Conservation (phyloP, 2,888 invertebrate species). For the Trachelus stipa region DNA sequence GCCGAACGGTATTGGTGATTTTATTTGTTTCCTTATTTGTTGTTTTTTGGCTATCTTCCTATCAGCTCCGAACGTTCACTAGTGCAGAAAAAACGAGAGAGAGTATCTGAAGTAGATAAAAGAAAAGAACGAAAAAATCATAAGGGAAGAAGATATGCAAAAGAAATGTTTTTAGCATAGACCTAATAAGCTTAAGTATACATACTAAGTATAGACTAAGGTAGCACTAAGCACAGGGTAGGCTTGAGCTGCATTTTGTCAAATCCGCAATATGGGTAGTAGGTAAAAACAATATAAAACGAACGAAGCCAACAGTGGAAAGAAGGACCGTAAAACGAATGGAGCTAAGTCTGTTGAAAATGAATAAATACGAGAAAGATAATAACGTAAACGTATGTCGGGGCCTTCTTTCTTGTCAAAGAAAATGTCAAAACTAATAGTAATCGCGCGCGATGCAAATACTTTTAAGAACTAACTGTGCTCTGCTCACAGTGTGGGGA, state of each 20-base stretch:
- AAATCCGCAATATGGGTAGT: slow-evolving; percentile 21
- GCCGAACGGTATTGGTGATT: neutral
- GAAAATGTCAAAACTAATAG: neutral
- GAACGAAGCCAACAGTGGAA: neutral
- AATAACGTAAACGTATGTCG: neutral
- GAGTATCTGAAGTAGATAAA: neutral
- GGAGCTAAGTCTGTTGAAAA: neutral
- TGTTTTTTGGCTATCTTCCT: neutral
- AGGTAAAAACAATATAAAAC: neutral
- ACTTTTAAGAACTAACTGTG: neutral
- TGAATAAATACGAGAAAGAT: neutral
- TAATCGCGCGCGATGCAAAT: neutral
- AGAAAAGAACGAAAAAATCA: neutral
- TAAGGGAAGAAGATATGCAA: neutral
- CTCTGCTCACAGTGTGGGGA: neutral
- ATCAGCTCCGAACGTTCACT: neutral
- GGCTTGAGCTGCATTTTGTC: slow-evolving; percentile 34
- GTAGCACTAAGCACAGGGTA: slow-evolving; percentile 42
- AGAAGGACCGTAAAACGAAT: neutral
- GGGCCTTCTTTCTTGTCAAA: neutral
- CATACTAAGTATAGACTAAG: slow-evolving; percentile 32
- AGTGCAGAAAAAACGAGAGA: neutral
- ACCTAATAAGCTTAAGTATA: slow-evolving; percentile 21
- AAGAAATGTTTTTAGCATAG: slow-evolving; percentile 9
- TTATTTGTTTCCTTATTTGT: slow-evolving; percentile 4